A percentile compares a stretch with the other conserved stretches of the same genome.
These are phyloP conservation scores for Chorisops tibialis DNA, from an alignment of 2,888 invertebrate genomes.

Conservation along the genomic window DNA sequence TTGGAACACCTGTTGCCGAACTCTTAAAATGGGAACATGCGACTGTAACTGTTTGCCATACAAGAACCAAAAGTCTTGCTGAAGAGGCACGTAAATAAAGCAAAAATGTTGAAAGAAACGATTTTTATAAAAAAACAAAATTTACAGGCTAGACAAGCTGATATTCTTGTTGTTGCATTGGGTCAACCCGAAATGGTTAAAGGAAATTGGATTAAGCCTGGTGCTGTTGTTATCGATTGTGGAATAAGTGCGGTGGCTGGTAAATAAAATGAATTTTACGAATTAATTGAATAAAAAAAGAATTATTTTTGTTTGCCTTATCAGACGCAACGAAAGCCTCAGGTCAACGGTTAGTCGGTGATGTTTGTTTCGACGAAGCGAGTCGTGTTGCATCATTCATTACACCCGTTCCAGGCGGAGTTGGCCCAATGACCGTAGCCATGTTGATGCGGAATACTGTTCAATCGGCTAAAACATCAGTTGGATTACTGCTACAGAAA, in stretches of 20 bases:
- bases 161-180: constrained; percentile 95
- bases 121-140: not conserved
- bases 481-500: constrained; percentile 55
- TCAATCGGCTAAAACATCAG: constrained; percentile 68
- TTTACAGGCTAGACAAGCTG: constrained; percentile 69
- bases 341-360: constrained; percentile 88
- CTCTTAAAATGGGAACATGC: constrained; percentile 95
- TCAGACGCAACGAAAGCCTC: constrained; percentile 72
- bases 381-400: constrained; percentile 77
- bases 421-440: constrained; percentile 99
- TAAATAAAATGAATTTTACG: constrained; percentile 43
- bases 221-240: constrained; percentile 97
- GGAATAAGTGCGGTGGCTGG: constrained; percentile 92
- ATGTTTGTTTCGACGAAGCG: constrained; percentile 85
- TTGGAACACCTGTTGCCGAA: constrained; percentile 93
- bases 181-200: constrained; percentile 87
- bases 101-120: too few species aligned
- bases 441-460: constrained; percentile 97
- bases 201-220: constrained; percentile 95
- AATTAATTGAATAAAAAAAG: not conserved
- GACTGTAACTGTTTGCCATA: constrained; percentile 96
- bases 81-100: constrained; percentile 64
- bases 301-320: not conserved
- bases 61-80: constrained; percentile 79
- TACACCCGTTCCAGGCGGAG: constrained; percentile 95